These are phyloP conservation scores for Vimba vimba DNA, from an alignment of 2,113 vertebrate genomes.

Conservation along the genomic window DNA sequence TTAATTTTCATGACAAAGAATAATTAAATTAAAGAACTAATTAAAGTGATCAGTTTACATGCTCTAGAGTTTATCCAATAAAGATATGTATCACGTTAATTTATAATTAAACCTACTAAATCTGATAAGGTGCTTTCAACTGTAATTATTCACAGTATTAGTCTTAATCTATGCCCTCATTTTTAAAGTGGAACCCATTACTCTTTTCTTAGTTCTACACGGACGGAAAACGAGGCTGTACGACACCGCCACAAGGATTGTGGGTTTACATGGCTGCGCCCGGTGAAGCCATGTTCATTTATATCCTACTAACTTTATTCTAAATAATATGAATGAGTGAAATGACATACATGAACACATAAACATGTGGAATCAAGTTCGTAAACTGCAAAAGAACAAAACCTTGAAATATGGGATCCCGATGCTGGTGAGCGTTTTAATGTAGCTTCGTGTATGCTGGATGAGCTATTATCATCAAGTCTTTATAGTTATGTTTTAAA, in stretches of 20 bases:
- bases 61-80: no score
- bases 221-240: background rate
- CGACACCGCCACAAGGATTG: background rate
- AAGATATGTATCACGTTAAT: background rate
- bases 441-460: background rate
- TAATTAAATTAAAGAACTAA: no score
- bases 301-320: background rate
- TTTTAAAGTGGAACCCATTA: background rate
- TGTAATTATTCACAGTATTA: background rate
- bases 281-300: background rate
- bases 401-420: constrained; percentile 85
- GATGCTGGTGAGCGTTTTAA: constrained; percentile 81
- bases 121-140: background rate
- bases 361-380: constrained; percentile 35
- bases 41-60: no score
- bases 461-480: background rate
- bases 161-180: background rate
- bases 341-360: background rate
- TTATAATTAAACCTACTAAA: background rate
- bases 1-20: background rate
- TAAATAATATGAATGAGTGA: background rate
- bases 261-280: constrained; percentile 37
- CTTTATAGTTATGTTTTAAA: background rate
- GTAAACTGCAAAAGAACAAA: constrained; percentile 69
- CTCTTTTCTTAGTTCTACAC: background rate